A percentile compares a stretch with the other conserved stretches of the same genome.
phyloP scores from a whole-genome alignment of 2,888 invertebrate genomes.

The Pristionchus arcanus region DNA sequence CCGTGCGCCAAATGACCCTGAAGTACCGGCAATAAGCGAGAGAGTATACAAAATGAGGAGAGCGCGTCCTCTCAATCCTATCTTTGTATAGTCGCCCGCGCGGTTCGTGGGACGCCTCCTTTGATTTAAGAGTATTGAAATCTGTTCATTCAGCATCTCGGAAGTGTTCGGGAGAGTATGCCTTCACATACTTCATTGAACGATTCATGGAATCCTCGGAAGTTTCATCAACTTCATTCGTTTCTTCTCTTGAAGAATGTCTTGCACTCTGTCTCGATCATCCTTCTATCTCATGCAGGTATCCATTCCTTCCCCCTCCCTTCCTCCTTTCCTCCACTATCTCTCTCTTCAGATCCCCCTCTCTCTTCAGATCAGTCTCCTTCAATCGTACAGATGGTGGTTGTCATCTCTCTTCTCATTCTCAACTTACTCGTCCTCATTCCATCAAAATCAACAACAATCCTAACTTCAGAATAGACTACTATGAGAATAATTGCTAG shows the following conservation, averaged over 20 bases:
- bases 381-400: conserved; percentile 79
- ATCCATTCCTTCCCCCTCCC: background rate
- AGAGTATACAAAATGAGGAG: no score
- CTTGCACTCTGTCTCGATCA: conserved; percentile 76
- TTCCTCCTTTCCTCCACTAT: background rate
- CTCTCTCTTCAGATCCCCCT: no score
- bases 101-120: no score
- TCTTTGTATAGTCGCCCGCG: no score
- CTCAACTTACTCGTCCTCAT: conserved; percentile 77
- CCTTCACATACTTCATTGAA: conserved; percentile 79
- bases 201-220: conserved; percentile 75
- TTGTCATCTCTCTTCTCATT: conserved; percentile 77
- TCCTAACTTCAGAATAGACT: conserved; percentile 79
- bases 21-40: no score
- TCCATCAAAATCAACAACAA: conserved; percentile 78
- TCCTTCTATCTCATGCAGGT: conserved; percentile 53
- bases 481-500: conserved; percentile 79
- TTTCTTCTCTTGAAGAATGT: conserved; percentile 75
- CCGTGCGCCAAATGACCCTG: no score
- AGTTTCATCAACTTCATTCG: background rate
- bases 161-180: conserved; percentile 76
- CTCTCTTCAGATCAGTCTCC: conserved; percentile 75
- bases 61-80: no score
- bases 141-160: conserved; percentile 69
- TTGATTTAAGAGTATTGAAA: no score